Conservation (phyloP, 2,113 vertebrate genomes). For the Tachysurus fulvidraco region DNA sequence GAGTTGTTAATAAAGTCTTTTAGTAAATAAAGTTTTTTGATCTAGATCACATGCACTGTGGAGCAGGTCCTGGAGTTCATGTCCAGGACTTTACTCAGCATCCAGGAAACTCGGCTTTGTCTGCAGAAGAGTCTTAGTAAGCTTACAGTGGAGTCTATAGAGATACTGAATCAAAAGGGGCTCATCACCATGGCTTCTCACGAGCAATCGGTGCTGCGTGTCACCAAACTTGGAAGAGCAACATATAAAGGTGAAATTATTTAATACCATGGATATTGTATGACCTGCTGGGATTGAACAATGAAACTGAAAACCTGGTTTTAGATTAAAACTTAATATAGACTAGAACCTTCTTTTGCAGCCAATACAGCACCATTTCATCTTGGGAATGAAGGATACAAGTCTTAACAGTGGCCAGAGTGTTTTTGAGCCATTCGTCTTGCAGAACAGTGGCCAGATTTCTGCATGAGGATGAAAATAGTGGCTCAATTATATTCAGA, state of each 20-base stretch:
- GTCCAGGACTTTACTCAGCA: slow-evolving; percentile 79
- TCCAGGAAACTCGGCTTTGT: slow-evolving; percentile 79
- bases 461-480: no score
- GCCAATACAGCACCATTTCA: no score
- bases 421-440: no score
- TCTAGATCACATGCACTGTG: slow-evolving; percentile 77
- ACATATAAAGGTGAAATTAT: slow-evolving; percentile 84
- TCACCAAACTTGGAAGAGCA: slow-evolving; percentile 86
- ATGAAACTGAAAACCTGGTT: no score
- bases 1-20: background rate
- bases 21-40: background rate
- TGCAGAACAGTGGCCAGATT: no score
- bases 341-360: no score
- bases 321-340: no score
- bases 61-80: slow-evolving; percentile 79
- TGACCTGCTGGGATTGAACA: no score
- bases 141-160: slow-evolving; percentile 69
- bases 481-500: no score
- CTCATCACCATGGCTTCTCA: slow-evolving; percentile 66
- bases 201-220: slow-evolving; percentile 60
- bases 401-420: no score
- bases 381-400: no score
- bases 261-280: background rate
- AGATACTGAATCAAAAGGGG: slow-evolving; percentile 75
- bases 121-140: slow-evolving; percentile 76